Conservation (phyloP, 2,888 invertebrate genomes). For the Campoplex capitator region DNA sequence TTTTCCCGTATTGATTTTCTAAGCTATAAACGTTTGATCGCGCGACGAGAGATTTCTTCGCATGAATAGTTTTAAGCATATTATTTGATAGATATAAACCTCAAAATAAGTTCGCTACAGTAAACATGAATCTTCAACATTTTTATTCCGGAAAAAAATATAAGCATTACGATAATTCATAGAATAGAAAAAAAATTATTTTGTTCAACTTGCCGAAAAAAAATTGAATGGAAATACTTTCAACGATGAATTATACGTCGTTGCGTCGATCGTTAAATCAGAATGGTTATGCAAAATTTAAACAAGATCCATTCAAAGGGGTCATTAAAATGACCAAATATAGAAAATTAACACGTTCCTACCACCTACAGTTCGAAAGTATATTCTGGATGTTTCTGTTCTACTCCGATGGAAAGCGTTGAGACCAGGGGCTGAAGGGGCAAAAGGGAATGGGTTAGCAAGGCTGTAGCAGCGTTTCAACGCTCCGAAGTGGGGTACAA, state of each 20-base stretch:
- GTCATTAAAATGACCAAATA: background rate
- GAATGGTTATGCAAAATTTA: background rate
- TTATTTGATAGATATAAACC: no score
- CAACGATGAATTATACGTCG: background rate
- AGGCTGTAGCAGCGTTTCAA: constrained; percentile 51
- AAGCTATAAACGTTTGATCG: no score
- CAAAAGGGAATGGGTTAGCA: constrained; percentile 14
- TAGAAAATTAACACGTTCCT: background rate
- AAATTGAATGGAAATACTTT: no score
- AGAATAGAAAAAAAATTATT: no score
- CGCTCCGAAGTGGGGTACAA: constrained; percentile 78
- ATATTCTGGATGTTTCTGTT: constrained; percentile 24
- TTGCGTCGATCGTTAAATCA: no score
- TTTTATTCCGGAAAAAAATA: no score
- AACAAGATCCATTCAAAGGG: background rate
- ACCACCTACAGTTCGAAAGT: background rate
- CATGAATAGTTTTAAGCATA: no score
- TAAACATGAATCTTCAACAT: no score
- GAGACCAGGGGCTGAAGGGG: constrained; percentile 53
- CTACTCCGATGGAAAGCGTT: background rate
- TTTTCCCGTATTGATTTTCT: background rate
- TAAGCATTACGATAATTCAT: no score
- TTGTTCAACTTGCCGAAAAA: no score
- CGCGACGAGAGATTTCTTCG: no score
- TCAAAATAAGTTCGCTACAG: no score